These are phyloP conservation scores for Apodemia mormo DNA, from an alignment of 2,888 invertebrate genomes.

Conservation along the genomic window DNA sequence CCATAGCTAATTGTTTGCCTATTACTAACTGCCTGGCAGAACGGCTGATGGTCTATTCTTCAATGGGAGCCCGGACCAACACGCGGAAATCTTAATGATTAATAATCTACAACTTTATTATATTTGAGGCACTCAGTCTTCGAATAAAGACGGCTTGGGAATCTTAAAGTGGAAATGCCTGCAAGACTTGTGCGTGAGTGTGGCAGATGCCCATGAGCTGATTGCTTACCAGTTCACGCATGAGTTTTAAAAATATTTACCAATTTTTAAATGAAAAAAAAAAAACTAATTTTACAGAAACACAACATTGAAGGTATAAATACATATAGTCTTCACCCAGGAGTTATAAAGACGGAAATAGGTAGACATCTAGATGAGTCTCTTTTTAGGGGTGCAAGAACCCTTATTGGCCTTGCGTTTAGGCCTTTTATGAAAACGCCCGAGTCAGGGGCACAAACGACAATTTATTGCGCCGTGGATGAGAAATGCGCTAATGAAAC, in stretches of 20 bases:
- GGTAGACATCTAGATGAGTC: conserved; percentile 83
- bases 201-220: no score
- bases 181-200: no score
- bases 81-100: no score
- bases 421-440: conserved; percentile 80
- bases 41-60: no score
- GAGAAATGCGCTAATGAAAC: conserved; percentile 83
- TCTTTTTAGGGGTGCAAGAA: conserved; percentile 71
- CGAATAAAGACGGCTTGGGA: no score
- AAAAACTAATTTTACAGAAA: conserved; percentile 47
- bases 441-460: conserved; percentile 88
- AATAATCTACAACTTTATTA: no score
- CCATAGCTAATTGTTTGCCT: no score
- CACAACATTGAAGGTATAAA: conserved; percentile 80
- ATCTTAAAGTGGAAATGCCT: no score
- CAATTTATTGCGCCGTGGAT: conserved; percentile 86
- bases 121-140: no score
- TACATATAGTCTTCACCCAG: conserved; percentile 88
- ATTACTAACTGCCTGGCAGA: no score
- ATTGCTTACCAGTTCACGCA: neutral
- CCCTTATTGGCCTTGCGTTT: conserved; percentile 54
- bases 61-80: no score
- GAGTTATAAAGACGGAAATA: conserved; percentile 88
- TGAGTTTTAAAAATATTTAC: no score
- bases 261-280: neutral